Base-by-base conservation (phyloP, 2,888 invertebrate species). In the Colostygia pectinataria region DNA sequence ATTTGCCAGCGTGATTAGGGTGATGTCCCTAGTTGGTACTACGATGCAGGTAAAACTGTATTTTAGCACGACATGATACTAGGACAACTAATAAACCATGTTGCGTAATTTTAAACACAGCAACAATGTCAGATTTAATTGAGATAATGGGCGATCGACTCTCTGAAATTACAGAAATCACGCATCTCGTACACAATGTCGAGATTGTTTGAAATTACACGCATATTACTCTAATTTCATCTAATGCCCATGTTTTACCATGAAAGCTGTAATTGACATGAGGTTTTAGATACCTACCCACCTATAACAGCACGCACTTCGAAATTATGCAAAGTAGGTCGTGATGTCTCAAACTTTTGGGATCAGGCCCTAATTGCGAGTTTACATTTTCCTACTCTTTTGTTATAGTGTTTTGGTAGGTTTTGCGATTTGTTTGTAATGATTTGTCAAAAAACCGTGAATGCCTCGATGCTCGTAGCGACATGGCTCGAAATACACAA, bases 1-100 rank as follows among this genome's bases (percentile, higher is more conserved):
- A 60, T 60, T 55, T 54, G 50, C 57, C 38, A 27, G 44, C 34
- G 39, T 45, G 57, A 57, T 57, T 60, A 53, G 31, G 44, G 52
- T 9, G 49, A 55, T 46, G 36, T 57, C 60, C 27, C 54, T n/a
- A 24, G 8, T 18, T 48, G 60, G 55, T 38, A 60, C 60, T 38
- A 60, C 60, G 15, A 34, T 32, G 12, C 44, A 44, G 52, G 37
- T 47, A 41, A 39, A 36, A 31, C 12, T 18, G 27, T 27, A 48
- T 41, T 48, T 36, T 34, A 13, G 7, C 28, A 49, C 39, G 33
- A 43, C 33, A 47, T 47, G 14, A 25, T 18, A 12, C 24, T 15
- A 23, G 8, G 5, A 46, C 6, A 18, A 23, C 29, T 34, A 14
- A 20, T n/a, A n/a, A 28, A 50, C 32, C 42, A 27, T 29, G 9